Percentiles rank a stretch among this genome's conserved stretches.
Evolutionary conservation across 2,113 vertebrate genomes (phyloP).

Genomic region (Epinephelus fuscoguttatus): DNA sequence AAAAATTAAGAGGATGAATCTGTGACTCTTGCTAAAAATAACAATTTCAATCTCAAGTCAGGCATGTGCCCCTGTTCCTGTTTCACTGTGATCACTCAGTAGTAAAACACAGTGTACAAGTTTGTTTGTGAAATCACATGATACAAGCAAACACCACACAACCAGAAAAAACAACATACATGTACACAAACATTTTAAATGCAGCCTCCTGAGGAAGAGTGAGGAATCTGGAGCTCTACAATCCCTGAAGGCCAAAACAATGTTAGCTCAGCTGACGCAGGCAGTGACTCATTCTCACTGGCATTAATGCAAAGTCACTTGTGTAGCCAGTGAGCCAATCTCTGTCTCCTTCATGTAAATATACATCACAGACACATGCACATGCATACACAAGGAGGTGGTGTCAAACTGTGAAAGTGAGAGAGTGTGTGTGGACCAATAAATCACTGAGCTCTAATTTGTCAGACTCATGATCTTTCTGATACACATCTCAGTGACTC

Average conservation of each 20-base stretch:
- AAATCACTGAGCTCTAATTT: not conserved
- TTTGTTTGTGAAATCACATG: not conserved
- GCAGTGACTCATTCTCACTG: conserved; percentile 63
- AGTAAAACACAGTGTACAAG: not conserved
- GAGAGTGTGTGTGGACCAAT: too few relatives aligned
- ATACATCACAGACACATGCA: not conserved
- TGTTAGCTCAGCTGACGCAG: conserved; percentile 51
- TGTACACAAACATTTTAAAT: conserved; percentile 18
- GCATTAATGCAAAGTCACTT: conserved; percentile 71
- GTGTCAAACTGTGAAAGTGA: not conserved
- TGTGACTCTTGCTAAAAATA: conserved; percentile 43
- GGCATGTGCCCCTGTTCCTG: conserved; percentile 1
- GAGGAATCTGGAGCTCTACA: conserved; percentile 46
- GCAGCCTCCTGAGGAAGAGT: conserved; percentile 17
- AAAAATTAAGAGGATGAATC: not conserved
- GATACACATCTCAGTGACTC: not conserved
- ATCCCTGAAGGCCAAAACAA: conserved; percentile 54
- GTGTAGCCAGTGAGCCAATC: conserved; percentile 24
- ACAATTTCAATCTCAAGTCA: not conserved
- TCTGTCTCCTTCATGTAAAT: not conserved
- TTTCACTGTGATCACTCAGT: not conserved
- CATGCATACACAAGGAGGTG: not conserved
- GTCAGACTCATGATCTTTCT: not conserved
- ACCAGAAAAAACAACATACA: not conserved
- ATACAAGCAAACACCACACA: not conserved